phyloP scores from a whole-genome alignment of 2,888 invertebrate species.

The Thyatira batis region DNA sequence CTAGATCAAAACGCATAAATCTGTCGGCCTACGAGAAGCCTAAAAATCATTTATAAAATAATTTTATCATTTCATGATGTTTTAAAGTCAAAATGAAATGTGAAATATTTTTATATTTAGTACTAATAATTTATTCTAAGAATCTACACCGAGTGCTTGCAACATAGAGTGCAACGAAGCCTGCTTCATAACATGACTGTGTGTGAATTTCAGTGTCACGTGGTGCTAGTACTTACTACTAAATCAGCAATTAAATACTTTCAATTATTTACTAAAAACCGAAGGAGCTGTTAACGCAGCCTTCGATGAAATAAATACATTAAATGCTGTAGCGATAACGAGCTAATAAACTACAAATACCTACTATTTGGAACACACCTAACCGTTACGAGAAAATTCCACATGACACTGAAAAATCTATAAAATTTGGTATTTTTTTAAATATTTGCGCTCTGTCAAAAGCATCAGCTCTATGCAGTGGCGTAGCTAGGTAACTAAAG shows the following conservation, averaged over 20 bases:
- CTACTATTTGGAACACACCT: background rate
- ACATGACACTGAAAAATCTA: background rate
- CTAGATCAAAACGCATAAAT: background rate
- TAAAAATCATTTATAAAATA: background rate
- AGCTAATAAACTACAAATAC: background rate
- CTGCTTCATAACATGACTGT: background rate
- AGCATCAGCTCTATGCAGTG: no score
- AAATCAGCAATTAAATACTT: background rate
- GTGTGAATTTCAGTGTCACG: background rate
- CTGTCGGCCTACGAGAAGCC: background rate
- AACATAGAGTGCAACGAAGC: background rate
- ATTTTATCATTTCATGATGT: conserved; percentile 2
- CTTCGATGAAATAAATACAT: background rate
- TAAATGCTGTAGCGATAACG: background rate
- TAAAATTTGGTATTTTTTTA: background rate
- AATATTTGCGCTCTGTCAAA: background rate
- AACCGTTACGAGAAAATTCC: background rate
- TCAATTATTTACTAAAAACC: background rate
- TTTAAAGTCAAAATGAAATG: background rate
- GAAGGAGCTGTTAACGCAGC: background rate
- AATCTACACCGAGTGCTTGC: background rate
- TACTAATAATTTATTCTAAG: background rate
- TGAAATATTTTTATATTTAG: background rate
- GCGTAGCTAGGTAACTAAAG: no score
- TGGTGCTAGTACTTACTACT: background rate